Evolutionary conservation across 2,888 invertebrate species (phyloP).

Genomic region (Odontocolon sp.): DNA sequence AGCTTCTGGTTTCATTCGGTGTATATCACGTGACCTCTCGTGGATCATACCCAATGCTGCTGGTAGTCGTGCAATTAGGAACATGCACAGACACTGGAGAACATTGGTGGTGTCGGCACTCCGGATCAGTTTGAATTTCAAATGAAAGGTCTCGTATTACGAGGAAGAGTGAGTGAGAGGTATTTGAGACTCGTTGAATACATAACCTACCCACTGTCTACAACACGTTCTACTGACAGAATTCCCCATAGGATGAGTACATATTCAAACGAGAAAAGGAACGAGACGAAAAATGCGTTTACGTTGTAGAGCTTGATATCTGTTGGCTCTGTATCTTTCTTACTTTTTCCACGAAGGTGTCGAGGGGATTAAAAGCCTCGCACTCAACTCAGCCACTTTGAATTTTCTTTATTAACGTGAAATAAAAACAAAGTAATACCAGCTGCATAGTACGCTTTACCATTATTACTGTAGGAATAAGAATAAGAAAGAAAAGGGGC

Average conservation of each 20-base stretch:
- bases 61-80: constrained; percentile 45
- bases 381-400: constrained; percentile 35
- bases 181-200: constrained; percentile 46
- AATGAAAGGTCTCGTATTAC: constrained; percentile 41
- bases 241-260: constrained; percentile 36
- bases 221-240: neutral
- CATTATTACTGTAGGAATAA: too few species aligned
- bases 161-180: neutral
- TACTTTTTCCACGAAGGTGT: neutral
- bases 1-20: constrained; percentile 3
- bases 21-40: neutral
- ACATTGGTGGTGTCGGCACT: constrained; percentile 32
- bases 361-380: constrained; percentile 50
- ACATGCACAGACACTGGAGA: constrained; percentile 37
- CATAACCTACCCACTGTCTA: constrained; percentile 42
- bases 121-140: constrained; percentile 59
- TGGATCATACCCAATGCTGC: neutral
- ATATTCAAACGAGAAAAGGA: constrained; percentile 31
- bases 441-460: too few species aligned
- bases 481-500: too few species aligned
- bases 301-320: constrained; percentile 50
- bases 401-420: constrained; percentile 57
- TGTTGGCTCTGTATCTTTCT: constrained; percentile 22
- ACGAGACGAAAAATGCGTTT: constrained; percentile 35
- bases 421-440: constrained; percentile 45